Evolutionary conservation across 2,797 vertebrate species (phyloP).

Genomic region (Pangasius macronema): DNA sequence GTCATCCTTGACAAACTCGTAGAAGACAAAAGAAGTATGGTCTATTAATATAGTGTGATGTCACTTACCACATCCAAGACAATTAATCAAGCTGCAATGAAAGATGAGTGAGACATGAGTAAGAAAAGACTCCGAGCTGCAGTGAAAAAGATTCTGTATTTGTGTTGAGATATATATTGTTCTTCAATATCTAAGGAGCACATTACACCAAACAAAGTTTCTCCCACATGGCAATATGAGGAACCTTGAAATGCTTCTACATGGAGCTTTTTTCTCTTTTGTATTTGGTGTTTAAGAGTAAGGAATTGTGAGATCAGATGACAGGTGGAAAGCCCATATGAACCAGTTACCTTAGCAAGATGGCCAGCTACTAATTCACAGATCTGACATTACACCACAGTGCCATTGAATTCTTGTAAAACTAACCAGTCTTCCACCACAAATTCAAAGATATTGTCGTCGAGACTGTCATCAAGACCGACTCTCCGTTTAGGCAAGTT

Average conservation of each 20-base stretch:
- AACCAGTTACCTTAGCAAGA: background rate
- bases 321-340: background rate
- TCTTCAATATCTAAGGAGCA: background rate
- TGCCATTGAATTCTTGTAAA: background rate
- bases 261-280: background rate
- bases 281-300: background rate
- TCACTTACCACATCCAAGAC: background rate
- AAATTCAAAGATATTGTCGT: too few relatives aligned
- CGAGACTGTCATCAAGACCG: too few relatives aligned
- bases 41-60: conserved; percentile 22
- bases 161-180: background rate
- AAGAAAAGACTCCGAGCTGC: background rate
- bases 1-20: background rate
- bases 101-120: background rate
- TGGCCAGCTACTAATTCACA: background rate
- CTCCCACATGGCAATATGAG: background rate
- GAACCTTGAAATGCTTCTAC: background rate
- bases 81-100: conserved; percentile 8
- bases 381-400: background rate
- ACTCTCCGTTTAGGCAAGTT: too few relatives aligned
- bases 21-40: background rate
- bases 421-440: too few relatives aligned
- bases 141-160: conserved; percentile 8
- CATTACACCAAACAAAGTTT: background rate
- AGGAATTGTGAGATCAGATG: background rate